Evolutionary conservation across 2,113 vertebrate species (phyloP).

Genomic region (Petrocephalus zakoni): DNA sequence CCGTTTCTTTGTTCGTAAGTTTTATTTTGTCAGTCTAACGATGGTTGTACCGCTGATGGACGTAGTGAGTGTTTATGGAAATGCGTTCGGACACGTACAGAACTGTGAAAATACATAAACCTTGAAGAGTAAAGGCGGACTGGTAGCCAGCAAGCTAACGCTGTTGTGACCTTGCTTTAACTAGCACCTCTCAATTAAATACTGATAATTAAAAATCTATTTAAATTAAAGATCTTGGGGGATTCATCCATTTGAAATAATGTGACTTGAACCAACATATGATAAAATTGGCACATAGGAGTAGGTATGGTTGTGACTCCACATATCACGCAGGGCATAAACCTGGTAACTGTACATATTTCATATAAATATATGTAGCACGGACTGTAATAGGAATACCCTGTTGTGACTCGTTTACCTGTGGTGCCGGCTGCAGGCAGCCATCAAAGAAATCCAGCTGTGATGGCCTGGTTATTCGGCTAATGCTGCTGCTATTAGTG

Average conservation of each 20-base stretch:
- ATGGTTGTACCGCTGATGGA: neutral
- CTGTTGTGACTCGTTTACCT: neutral
- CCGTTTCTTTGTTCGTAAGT: neutral
- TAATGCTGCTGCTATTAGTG: neutral
- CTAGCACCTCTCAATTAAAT: neutral
- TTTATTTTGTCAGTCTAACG: neutral
- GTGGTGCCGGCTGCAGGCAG: neutral
- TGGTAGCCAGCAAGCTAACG: neutral
- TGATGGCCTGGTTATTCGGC: neutral
- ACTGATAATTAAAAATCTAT: neutral
- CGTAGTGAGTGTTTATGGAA: neutral
- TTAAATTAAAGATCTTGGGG: neutral
- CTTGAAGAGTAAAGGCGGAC: neutral
- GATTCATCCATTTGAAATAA: neutral
- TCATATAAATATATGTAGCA: neutral
- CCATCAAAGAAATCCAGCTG: neutral
- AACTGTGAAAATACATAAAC: neutral
- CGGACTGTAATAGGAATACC: neutral
- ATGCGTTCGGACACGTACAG: neutral
- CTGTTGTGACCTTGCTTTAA: neutral
- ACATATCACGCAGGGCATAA: neutral
- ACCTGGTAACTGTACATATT: neutral
- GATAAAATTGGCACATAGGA: neutral
- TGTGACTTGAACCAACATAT: neutral
- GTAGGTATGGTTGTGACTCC: neutral